Base-by-base conservation (phyloP, 1,140 invertebrate genomes). In the Thaumetopoea pityocampa region DNA sequence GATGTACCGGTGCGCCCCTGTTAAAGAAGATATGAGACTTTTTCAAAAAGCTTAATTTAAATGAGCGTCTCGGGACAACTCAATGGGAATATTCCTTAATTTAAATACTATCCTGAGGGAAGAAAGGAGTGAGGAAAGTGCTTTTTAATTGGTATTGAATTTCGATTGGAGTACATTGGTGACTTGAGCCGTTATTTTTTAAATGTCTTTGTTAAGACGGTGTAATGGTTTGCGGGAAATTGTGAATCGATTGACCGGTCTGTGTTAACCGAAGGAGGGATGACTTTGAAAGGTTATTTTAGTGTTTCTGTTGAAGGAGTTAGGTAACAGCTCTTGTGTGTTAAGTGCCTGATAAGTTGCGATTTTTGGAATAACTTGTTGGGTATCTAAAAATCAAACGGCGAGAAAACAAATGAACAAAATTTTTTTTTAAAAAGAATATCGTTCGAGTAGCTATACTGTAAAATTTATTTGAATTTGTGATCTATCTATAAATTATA, bases 11-110 rank as follows among this genome's bases (percentile, higher is more conserved):
- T 71, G 62, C 68, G 76, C 72, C 78, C 58, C 70, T 66, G 74
- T 65, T 77, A 76, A 80, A 76, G 72, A 78, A 83, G 77, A 83
- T 83, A 81, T 83, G 79, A 81, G 79, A 79, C 68, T 83, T 83
- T 83, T 84, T 81, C 72, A 78, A 78, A 82, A 82, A 82, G 78
- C 78, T 81, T 84, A 84, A 84, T 84, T 84, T 81, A 84, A 84
- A 84, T 81, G 76, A 80, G 74, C 50, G 70, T 60, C 63, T 61
- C 28, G 76, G 67, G 68, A 83, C 64, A 70, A 63, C 72, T 78
- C 72, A 79, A 80, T 74, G 68, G 60, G 60, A 70, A 67, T 78
- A 78, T 76, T 79, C 70, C 67, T 70, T 76, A 81, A 78, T 83
- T 84, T 81, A 78, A 82, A 80, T 81, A 80, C 70, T 81, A 80